Conservation (phyloP, 2,888 invertebrate genomes). For the Imbricaverruca yamaguchii region DNA sequence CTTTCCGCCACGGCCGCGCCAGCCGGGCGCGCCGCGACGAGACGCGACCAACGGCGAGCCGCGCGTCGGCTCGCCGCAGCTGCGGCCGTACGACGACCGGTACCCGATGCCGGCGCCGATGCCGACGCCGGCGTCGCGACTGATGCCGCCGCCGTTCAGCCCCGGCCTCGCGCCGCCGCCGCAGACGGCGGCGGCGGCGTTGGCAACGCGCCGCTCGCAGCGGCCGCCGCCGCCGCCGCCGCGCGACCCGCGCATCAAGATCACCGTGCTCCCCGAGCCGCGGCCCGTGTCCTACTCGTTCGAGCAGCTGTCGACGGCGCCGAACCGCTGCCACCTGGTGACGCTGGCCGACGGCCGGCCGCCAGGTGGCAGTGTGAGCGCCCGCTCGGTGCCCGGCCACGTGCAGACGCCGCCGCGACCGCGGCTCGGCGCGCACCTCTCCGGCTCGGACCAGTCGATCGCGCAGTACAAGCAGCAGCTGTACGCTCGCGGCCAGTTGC, state of each 20-base stretch:
- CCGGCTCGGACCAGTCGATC: constrained; percentile 14
- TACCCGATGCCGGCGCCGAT: not conserved
- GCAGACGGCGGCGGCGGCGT: not conserved
- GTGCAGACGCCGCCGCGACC: not conserved
- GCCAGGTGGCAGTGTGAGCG: not conserved
- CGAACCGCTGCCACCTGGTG: not conserved
- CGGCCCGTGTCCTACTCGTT: constrained; percentile 32
- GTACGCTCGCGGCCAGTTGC: not conserved
- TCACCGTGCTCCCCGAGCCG: constrained; percentile 1
- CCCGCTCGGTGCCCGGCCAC: not conserved
- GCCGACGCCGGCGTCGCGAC: not conserved
- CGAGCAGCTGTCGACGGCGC: constrained; percentile 25
- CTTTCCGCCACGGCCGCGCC: not conserved
- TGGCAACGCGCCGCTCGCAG: not conserved
- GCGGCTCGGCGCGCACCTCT: not conserved
- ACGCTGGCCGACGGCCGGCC: not conserved
- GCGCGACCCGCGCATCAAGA: constrained; percentile 9
- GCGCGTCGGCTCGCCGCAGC: not conserved
- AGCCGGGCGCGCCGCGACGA: constrained; percentile 9
- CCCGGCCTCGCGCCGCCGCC: not conserved
- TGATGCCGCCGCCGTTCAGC: not conserved
- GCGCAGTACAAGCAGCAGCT: constrained; percentile 16
- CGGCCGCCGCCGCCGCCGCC: constrained; percentile 10
- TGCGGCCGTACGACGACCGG: not conserved
- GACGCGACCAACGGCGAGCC: not conserved